These are phyloP conservation scores for Caerostris darwini DNA, from an alignment of 1,140 invertebrate species.

Conservation along the genomic window DNA sequence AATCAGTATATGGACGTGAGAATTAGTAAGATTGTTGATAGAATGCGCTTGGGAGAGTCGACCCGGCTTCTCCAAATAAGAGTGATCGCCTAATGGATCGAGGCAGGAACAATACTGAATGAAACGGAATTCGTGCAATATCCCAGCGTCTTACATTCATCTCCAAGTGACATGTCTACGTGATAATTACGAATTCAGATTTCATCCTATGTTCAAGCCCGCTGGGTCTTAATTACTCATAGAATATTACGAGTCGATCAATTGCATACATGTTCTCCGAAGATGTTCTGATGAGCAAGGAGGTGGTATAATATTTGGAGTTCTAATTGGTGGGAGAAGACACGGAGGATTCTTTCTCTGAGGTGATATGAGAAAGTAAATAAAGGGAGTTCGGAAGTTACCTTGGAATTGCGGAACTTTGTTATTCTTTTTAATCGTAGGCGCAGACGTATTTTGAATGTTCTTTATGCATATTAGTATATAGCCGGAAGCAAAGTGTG, in stretches of 20 bases:
- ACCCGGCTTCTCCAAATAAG: constrained; percentile 22
- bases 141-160: constrained; percentile 61
- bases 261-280: constrained; percentile 49
- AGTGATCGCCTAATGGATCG: constrained; percentile 19
- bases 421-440: neutral
- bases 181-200: constrained; percentile 69
- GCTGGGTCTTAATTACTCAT: constrained; percentile 73
- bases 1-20: constrained; percentile 35
- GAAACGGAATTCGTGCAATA: constrained; percentile 62
- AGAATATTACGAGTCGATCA: constrained; percentile 68
- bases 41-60: constrained; percentile 14
- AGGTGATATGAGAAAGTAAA: neutral
- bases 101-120: constrained; percentile 19
- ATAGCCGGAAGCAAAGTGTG: neutral
- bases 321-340: neutral
- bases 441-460: neutral
- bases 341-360: neutral
- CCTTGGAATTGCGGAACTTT: neutral
- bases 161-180: constrained; percentile 62
- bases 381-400: neutral
- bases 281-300: constrained; percentile 38
- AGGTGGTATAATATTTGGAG: neutral
- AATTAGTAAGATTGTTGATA: constrained; percentile 26
- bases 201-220: neutral
- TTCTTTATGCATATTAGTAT: neutral